A percentile compares a stretch with the other conserved stretches of the same genome.
These are phyloP conservation scores for Trachelus troglodyta DNA, from an alignment of 2,888 invertebrate genomes.

Conservation along the genomic window DNA sequence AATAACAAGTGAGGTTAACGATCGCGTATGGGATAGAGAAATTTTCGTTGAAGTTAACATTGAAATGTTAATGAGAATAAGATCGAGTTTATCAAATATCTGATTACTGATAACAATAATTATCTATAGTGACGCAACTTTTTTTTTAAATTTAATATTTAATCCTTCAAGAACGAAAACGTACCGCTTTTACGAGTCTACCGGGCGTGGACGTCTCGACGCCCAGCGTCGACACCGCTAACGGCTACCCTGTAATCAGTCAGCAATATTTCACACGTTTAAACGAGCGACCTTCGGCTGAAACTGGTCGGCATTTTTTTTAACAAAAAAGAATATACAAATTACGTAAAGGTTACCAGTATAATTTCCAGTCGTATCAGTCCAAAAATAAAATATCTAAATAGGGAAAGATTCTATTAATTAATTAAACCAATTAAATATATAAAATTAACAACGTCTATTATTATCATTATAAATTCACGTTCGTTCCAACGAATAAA, in stretches of 20 bases:
- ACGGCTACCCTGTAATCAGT: slow-evolving; percentile 40
- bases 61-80: too few relatives aligned
- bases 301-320: background rate
- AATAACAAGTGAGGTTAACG: background rate
- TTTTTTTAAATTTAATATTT: background rate
- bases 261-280: slow-evolving; percentile 48
- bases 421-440: too few relatives aligned
- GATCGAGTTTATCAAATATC: too few relatives aligned
- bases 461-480: background rate
- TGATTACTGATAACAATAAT: background rate
- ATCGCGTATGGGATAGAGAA: background rate
- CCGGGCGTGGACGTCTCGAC: background rate
- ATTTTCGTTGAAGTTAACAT: too few relatives aligned
- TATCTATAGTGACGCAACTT: background rate
- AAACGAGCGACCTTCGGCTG: slow-evolving; percentile 15
- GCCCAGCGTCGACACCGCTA: background rate
- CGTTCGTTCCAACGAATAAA: background rate
- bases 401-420: too few relatives aligned
- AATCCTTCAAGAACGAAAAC: too few relatives aligned
- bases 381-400: background rate
- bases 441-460: background rate
- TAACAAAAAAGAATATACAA: background rate
- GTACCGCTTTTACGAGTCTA: background rate
- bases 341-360: background rate
- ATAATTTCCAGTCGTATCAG: background rate